A percentile compares a stretch with the other conserved stretches of the same genome.
Conservation (phyloP, 2,888 invertebrate genomes). For the Acanthosepion lycidas region DNA sequence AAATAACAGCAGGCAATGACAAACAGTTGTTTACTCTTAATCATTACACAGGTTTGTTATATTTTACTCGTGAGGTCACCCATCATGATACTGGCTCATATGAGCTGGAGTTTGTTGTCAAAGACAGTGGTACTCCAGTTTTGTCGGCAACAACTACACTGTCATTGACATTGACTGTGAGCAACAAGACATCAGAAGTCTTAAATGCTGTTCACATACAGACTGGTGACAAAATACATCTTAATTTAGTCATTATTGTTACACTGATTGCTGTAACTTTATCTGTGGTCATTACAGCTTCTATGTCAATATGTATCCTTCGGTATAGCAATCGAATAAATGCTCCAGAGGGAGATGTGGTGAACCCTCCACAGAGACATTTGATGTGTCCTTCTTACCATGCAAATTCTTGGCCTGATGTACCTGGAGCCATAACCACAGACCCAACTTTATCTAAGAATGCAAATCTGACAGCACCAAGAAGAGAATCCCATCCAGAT, state of each 20-base stretch:
- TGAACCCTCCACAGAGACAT: constrained; percentile 9
- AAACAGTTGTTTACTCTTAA: constrained; percentile 1
- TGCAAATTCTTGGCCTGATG: constrained; percentile 33
- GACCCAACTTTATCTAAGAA: constrained; percentile 21
- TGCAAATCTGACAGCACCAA: constrained; percentile 16
- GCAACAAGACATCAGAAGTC: constrained; percentile 20
- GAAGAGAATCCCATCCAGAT: constrained; percentile 9
- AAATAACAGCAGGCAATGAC: constrained; percentile 33
- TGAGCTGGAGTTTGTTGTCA: constrained; percentile 21
- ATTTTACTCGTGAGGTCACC: constrained; percentile 1
- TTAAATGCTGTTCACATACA: constrained; percentile 33
- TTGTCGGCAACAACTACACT: neutral
- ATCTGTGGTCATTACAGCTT: constrained; percentile 33
- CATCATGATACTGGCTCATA: constrained; percentile 22
- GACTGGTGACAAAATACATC: neutral
- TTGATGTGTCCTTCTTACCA: constrained; percentile 33
- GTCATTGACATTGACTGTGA: constrained; percentile 21
- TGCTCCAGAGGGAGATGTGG: constrained; percentile 13
- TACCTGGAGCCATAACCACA: constrained; percentile 33
- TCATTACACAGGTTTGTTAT: constrained; percentile 13
- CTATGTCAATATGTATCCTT: constrained; percentile 23
- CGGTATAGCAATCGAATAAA: constrained; percentile 33
- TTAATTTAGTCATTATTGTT: constrained; percentile 14
- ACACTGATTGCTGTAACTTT: constrained; percentile 33
- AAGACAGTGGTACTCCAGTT: neutral